A percentile compares a stretch with the other conserved stretches of the same genome.
phyloP scores from a whole-genome alignment of 2,888 invertebrate genomes.

The Noctua pronuba region DNA sequence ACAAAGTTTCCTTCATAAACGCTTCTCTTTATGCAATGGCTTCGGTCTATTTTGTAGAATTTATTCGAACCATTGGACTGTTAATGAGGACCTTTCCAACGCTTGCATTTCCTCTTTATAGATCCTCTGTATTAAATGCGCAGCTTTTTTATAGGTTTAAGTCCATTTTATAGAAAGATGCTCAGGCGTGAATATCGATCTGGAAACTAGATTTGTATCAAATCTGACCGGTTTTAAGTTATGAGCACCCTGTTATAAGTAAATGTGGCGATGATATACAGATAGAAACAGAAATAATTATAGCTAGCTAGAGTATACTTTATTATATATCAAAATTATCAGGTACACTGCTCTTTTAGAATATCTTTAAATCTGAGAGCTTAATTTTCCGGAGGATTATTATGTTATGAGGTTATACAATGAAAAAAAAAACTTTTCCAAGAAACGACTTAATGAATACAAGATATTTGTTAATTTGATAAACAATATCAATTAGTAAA shows the following conservation, averaged over 20 bases:
- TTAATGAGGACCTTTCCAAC: slow-evolving; percentile 67
- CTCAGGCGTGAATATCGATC: slow-evolving; percentile 22
- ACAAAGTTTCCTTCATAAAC: slow-evolving; percentile 69
- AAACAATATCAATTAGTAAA: slow-evolving; percentile 16
- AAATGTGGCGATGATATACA: background rate
- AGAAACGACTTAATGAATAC: too few relatives aligned
- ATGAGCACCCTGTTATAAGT: background rate
- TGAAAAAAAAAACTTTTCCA: background rate
- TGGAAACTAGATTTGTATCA: slow-evolving; percentile 6
- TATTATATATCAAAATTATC: background rate
- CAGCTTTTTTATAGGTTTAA: slow-evolving; percentile 40
- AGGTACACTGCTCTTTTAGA: background rate
- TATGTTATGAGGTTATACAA: too few relatives aligned
- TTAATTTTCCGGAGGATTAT: background rate
- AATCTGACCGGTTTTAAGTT: background rate
- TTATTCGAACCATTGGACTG: slow-evolving; percentile 77
- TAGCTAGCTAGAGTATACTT: background rate
- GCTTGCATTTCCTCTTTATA: slow-evolving; percentile 68
- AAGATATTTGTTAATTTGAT: background rate
- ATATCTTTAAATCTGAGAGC: background rate
- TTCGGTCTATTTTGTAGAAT: slow-evolving; percentile 65
- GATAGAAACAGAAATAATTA: background rate
- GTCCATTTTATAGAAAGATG: slow-evolving; percentile 12
- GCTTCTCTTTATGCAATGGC: slow-evolving; percentile 77
- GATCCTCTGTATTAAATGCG: slow-evolving; percentile 49